Base-by-base conservation (phyloP, 2,888 invertebrate genomes). In the Acrocera orbiculus region DNA sequence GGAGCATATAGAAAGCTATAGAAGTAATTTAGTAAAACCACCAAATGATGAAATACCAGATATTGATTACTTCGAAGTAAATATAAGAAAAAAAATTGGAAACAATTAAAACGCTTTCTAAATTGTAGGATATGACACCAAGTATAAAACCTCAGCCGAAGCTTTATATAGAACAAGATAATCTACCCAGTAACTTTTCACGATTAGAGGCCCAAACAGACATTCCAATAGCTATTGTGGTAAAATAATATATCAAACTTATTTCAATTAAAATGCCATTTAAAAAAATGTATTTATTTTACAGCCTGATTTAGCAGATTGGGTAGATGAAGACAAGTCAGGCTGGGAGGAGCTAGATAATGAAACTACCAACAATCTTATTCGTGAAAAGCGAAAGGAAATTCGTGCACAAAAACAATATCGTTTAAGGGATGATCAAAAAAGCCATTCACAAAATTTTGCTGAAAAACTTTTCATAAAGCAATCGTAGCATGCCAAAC, bases 1-100 rank as follows among this genome's bases (percentile, higher is more conserved):
- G 45, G 69, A 70, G 43, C 71, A 73, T 47, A 74, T 74, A 31
- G 71, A 74, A 35, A 63, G 66, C 38, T 74, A 74, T 15, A 48
- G 69, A 23, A 69, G 70, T 41, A 66, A 67, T 37, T 57, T 65
- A 32, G 57, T 58, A 1, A 61, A 62, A 40, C 51, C 59, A 7
- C 46, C 58, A 22, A 48, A 56, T 11, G 57, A 61, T 25, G 47
- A 55, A 25, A 58, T 65, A 30, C 51, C 57, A 9, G 66, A 67
- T 43, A 58, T 59, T 8, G 65, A 72, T 47, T 70, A 70, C 42
- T 73, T 73, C 44, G 63, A 69, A 47, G 67, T 66, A 48, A 42
- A 44, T 19, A 6, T 19, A 19, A 6, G 5, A 6, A 6, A 6
- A 19, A 19, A 6, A 10, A 16, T 23, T 3, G 11, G n/a, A n/a